Evolutionary conservation across 1,140 invertebrate species (phyloP).

Genomic region (Hormaphis cornu): DNA sequence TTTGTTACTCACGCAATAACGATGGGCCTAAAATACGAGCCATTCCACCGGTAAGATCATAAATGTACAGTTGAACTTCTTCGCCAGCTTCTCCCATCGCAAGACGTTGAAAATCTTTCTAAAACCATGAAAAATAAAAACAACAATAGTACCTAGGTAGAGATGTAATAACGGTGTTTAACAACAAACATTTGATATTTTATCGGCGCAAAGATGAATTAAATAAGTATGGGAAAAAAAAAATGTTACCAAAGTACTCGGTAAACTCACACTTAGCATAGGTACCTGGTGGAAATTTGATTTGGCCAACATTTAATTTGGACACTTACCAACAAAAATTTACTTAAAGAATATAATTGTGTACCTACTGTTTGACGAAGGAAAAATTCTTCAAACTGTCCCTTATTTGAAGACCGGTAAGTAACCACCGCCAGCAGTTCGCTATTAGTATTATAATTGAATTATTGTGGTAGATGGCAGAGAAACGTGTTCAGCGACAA

Average conservation of each 20-base stretch:
- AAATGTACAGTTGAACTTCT: slow-evolving; percentile 33
- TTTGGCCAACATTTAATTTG: not conserved
- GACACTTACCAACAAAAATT: slow-evolving; percentile 3
- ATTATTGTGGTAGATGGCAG: no score
- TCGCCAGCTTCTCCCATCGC: slow-evolving; percentile 25
- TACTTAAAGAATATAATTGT: not conserved
- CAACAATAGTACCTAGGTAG: no score
- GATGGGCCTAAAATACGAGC: slow-evolving; percentile 3
- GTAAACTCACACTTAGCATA: not conserved
- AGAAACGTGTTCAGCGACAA: no score
- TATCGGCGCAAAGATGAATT: not conserved
- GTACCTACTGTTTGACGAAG: no score
- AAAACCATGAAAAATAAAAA: not conserved
- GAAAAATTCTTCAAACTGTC: no score
- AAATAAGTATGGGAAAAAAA: no score
- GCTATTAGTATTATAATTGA: no score
- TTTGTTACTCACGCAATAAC: slow-evolving; percentile 30
- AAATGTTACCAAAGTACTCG: no score
- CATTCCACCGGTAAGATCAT: slow-evolving; percentile 31
- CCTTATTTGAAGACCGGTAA: no score
- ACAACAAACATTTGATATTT: no score
- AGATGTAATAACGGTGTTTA: no score
- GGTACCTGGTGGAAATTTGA: not conserved
- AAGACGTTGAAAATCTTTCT: not conserved
- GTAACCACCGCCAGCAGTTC: no score